These are phyloP conservation scores for Caenorhabditis imperialis DNA, from an alignment of 2,888 invertebrate genomes.

Conservation along the genomic window DNA sequence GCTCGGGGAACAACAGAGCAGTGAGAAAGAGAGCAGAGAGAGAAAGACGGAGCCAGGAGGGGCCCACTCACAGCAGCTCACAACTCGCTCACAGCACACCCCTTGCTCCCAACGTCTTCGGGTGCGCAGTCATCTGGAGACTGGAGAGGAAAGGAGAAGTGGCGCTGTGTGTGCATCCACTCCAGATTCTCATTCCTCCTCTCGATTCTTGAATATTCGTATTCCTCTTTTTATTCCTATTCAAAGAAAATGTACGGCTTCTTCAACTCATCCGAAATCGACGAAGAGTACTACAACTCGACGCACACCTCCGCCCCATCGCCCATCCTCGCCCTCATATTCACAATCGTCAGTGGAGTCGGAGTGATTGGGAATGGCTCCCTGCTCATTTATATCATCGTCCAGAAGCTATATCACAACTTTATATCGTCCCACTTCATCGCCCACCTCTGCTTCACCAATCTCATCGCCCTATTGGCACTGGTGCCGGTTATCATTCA, in stretches of 20 bases:
- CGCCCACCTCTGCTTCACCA: slow-evolving; percentile 76
- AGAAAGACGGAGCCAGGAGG: slow-evolving; percentile 1
- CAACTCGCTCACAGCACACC: slow-evolving; percentile 31
- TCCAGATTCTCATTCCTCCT: slow-evolving; percentile 27
- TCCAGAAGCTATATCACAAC: slow-evolving; percentile 75
- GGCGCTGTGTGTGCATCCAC: slow-evolving; percentile 5
- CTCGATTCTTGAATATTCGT: slow-evolving; percentile 10
- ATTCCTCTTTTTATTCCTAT: slow-evolving; percentile 2
- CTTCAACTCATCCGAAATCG: slow-evolving; percentile 60
- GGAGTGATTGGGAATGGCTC: slow-evolving; percentile 71
- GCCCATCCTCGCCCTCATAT: slow-evolving; percentile 54
- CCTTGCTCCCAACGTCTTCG: slow-evolving; percentile 7
- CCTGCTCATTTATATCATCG: slow-evolving; percentile 73
- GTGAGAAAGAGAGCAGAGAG: slow-evolving; percentile 12
- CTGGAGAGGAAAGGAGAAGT: slow-evolving; percentile 3
- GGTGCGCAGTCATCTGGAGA: slow-evolving; percentile 36
- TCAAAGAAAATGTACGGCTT: slow-evolving; percentile 32
- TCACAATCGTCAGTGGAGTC: slow-evolving; percentile 51
- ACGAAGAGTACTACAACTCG: slow-evolving; percentile 58
- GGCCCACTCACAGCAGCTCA: slow-evolving; percentile 15
- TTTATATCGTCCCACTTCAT: slow-evolving; percentile 78
- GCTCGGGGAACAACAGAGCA: slow-evolving; percentile 16
- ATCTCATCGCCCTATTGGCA: slow-evolving; percentile 68
- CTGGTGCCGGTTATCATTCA: slow-evolving; percentile 73
- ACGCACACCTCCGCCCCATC: slow-evolving; percentile 58